phyloP scores from a whole-genome alignment of 1,140 invertebrate species.

The Campoletis sonorensis region DNA sequence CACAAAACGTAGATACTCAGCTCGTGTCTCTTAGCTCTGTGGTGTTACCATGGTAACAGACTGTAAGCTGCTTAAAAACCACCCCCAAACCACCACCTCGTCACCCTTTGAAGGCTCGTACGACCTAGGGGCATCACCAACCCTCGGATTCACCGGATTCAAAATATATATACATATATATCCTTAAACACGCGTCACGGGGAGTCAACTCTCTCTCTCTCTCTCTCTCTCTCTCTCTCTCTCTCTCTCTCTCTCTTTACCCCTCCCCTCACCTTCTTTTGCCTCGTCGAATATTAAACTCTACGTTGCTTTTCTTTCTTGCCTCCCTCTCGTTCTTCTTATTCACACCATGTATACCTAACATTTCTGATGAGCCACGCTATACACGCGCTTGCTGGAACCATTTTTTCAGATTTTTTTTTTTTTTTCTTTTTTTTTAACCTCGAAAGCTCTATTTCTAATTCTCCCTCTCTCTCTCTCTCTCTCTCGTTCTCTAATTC shows the following conservation, averaged over 20 bases:
- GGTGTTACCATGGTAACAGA: slow-evolving; percentile 72
- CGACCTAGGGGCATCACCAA: slow-evolving; percentile 39
- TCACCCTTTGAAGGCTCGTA: slow-evolving; percentile 34
- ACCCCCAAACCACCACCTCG: slow-evolving; percentile 52
- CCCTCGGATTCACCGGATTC: slow-evolving; percentile 45
- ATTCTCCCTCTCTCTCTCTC: background rate
- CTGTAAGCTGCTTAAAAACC: slow-evolving; percentile 72
- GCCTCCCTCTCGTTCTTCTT: slow-evolving; percentile 8
- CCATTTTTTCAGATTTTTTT: background rate
- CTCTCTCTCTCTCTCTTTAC: no score
- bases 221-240: slow-evolving; percentile 11
- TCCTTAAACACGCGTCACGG: slow-evolving; percentile 39
- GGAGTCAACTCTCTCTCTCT: slow-evolving; percentile 39
- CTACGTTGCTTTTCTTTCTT: slow-evolving; percentile 4
- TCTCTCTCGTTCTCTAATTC: no score
- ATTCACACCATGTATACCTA: slow-evolving; percentile 13
- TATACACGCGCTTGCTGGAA: background rate
- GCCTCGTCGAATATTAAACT: slow-evolving; percentile 37
- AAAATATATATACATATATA: no score
- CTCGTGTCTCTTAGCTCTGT: slow-evolving; percentile 66
- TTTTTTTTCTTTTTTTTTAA: background rate
- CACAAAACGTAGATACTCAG: slow-evolving; percentile 52
- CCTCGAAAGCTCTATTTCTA: slow-evolving; percentile 16
- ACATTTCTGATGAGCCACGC: background rate
- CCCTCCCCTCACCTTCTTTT: slow-evolving; percentile 17